Evolutionary conservation across 2,888 invertebrate species (phyloP), one percentile per base, ranked within the genome.

Genomic region (Thymelicus acteon): DNA sequence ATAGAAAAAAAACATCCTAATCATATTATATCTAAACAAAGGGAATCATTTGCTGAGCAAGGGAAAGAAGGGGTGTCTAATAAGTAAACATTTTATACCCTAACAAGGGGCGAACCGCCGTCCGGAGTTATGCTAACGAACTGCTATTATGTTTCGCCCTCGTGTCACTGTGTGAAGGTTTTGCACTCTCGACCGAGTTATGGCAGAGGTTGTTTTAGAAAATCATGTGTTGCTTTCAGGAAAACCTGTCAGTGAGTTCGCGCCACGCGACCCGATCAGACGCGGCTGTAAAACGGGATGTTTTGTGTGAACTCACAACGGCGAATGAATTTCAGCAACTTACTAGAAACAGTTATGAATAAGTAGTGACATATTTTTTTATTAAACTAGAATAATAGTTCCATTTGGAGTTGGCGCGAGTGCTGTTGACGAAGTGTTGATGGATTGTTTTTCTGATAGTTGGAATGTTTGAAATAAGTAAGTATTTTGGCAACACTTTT

Each of bases 111-210:
- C 83, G 82, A 79, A 80, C 80, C 82, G 80, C 79, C 79, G 80
- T 79, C 81, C 77, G 81, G 82, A 81, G 85, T 86, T 89, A 91
- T 92, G 89, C 87, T 92, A 92, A 92, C 90, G 92, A 91, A 91
- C 88, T 85, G 85, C 87, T 88, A 92, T 92, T 91, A 92, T 93
- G 87, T 86, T 82, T 83, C 83, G 83, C 86, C 87, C 88, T 82
- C 85, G 89, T 91, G 92, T 92, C 90, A 93, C 89, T 91, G 90
- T 93, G 93, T 92, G 91, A 93, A 93, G 93, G 92, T 92, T 93
- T 86, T 85, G 86, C 90, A 89, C 91, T 89, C 90, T 89, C 92
- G 91, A 91, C 92, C 92, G 92, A 92, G 87, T 90, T 90, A 85
- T 82, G 81, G 78, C 82, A 79, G 86, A 89, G 90, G 88, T 87